phyloP scores from a whole-genome alignment of 2,888 invertebrate genomes.

The Strigamia crassipes region DNA sequence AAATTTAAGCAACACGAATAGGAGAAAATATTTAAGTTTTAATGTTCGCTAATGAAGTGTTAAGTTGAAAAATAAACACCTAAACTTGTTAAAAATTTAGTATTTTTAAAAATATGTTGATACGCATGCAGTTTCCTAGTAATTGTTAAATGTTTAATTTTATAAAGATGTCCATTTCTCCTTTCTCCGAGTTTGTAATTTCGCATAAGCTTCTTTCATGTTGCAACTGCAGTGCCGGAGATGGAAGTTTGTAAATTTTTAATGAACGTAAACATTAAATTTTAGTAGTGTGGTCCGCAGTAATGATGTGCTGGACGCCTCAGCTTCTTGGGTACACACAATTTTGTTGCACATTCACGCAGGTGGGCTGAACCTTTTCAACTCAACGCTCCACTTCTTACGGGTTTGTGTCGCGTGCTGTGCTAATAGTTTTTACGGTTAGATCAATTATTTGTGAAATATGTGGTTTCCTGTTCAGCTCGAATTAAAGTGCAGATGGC shows the following conservation, averaged over 20 bases:
- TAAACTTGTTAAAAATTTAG: background rate
- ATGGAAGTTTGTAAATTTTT: conserved; percentile 4
- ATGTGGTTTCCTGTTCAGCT: conserved; percentile 43
- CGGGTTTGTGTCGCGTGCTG: conserved; percentile 19
- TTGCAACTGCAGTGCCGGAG: background rate
- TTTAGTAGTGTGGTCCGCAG: conserved; percentile 33
- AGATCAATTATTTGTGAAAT: conserved; percentile 43
- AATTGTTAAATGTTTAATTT: background rate
- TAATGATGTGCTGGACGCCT: conserved; percentile 36
- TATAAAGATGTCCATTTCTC: background rate
- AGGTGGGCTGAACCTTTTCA: conserved; percentile 39
- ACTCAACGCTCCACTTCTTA: conserved; percentile 1
- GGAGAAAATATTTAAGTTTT: no score
- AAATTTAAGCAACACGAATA: no score
- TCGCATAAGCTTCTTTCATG: background rate
- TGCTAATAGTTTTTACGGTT: conserved; percentile 18
- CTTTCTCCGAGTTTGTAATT: background rate
- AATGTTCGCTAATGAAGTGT: background rate
- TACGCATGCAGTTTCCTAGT: background rate
- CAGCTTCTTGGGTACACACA: conserved; percentile 36
- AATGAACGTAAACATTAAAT: conserved; percentile 33
- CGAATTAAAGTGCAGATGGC: conserved; percentile 38
- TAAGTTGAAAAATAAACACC: background rate
- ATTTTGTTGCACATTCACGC: conserved; percentile 30
- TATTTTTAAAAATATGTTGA: background rate